These are phyloP conservation scores for Toxotes chatareus DNA, from an alignment of 2,113 vertebrate genomes.

Conservation along the genomic window DNA sequence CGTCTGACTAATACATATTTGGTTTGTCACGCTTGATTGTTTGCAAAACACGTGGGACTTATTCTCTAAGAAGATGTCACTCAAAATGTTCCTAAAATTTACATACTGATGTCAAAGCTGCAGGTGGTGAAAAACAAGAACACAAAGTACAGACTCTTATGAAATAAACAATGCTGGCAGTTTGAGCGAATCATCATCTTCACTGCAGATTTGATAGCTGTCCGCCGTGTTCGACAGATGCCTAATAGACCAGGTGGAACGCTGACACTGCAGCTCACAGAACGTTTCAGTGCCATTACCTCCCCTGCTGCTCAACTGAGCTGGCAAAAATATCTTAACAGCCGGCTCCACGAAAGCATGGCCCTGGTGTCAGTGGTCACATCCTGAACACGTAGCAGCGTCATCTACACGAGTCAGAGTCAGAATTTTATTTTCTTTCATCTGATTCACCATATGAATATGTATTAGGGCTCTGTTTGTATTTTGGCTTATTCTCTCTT, in stretches of 20 bases:
- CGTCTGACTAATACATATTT: constrained; percentile 23
- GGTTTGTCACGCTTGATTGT: constrained; percentile 33
- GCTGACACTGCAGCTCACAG: constrained; percentile 60
- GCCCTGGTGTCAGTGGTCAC: constrained; percentile 17
- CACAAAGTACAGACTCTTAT: background rate
- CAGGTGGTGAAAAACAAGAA: constrained; percentile 13
- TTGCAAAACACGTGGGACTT: constrained; percentile 40
- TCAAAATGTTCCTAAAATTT: constrained; percentile 37
- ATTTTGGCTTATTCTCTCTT: background rate
- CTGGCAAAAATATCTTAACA: constrained; percentile 46
- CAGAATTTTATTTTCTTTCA: background rate
- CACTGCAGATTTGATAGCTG: constrained; percentile 22
- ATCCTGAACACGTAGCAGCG: background rate
- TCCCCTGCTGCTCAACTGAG: constrained; percentile 51
- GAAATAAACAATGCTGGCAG: constrained; percentile 21
- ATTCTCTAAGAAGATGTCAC: constrained; percentile 23
- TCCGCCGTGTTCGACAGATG: constrained; percentile 47
- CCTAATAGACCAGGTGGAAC: constrained; percentile 47
- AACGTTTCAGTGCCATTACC: constrained; percentile 59
- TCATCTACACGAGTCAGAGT: background rate
- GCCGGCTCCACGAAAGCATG: constrained; percentile 14
- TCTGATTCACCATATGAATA: background rate
- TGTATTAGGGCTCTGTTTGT: background rate
- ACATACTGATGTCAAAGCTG: constrained; percentile 21
- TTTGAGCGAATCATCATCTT: constrained; percentile 20